Evolutionary conservation across 2,113 vertebrate species (phyloP).

Genomic region (Equus przewalskii): DNA sequence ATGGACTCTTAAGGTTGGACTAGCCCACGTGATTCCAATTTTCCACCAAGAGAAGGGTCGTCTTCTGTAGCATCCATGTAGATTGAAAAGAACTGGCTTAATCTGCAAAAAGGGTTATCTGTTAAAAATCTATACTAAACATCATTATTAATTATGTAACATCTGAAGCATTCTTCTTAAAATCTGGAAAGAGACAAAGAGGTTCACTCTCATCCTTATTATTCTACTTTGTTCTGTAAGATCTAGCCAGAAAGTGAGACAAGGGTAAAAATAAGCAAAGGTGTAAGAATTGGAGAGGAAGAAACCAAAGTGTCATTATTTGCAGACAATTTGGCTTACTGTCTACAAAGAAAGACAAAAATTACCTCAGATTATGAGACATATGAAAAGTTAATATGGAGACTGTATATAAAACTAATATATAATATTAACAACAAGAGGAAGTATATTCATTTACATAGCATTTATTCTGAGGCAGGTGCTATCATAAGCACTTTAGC

Average conservation of each 20-base stretch:
- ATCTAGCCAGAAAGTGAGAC: background rate
- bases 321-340: background rate
- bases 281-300: background rate
- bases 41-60: background rate
- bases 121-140: background rate
- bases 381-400: background rate
- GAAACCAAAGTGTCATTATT: background rate
- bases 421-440: background rate
- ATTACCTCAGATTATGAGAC: background rate
- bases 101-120: background rate
- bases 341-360: background rate
- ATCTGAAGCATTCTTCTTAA: background rate
- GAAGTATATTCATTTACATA: background rate
- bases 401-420: background rate
- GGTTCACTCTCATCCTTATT: background rate
- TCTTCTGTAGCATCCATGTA: background rate
- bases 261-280: background rate
- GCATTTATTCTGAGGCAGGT: background rate
- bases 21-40: background rate
- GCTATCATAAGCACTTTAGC: background rate
- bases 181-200: background rate
- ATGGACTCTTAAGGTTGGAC: background rate
- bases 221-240: background rate
- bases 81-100: background rate
- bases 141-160: background rate